Percentiles rank a stretch among this genome's conserved stretches.
phyloP scores from a whole-genome alignment of 2,797 vertebrate species.

The Sternotherus odoratus region DNA sequence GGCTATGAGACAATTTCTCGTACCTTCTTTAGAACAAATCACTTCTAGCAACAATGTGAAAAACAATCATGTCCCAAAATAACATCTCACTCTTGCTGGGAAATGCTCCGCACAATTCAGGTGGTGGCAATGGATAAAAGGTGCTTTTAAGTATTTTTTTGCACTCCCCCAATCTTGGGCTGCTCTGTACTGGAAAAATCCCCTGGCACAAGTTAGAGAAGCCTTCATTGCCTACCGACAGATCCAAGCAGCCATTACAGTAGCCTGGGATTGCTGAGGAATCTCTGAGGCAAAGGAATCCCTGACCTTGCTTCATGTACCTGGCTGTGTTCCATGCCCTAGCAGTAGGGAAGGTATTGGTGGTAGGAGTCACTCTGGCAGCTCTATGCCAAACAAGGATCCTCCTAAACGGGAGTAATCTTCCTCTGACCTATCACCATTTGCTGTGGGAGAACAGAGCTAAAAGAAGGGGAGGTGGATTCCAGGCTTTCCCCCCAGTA shows the following conservation, averaged over 20 bases:
- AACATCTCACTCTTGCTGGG: background rate
- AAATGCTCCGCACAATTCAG: background rate
- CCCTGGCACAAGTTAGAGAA: background rate
- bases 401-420: background rate
- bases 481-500: background rate
- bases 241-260: rapidly evolving
- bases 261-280: background rate
- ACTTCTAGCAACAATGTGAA: background rate
- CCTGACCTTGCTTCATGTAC: background rate
- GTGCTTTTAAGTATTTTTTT: background rate
- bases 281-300: background rate
- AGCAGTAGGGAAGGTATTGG: background rate
- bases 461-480: background rate
- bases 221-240: background rate
- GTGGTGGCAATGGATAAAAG: background rate
- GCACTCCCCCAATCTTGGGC: background rate
- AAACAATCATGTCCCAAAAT: background rate
- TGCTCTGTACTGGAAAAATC: background rate
- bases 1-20: constrained; percentile 1
- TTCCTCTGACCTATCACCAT: rapidly evolving
- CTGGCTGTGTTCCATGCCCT: background rate
- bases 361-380: background rate
- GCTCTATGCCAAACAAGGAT: background rate
- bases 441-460: background rate
- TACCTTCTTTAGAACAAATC: background rate